Evolutionary conservation across 2,888 invertebrate species (phyloP).

Genomic region (Salticus scenicus): DNA sequence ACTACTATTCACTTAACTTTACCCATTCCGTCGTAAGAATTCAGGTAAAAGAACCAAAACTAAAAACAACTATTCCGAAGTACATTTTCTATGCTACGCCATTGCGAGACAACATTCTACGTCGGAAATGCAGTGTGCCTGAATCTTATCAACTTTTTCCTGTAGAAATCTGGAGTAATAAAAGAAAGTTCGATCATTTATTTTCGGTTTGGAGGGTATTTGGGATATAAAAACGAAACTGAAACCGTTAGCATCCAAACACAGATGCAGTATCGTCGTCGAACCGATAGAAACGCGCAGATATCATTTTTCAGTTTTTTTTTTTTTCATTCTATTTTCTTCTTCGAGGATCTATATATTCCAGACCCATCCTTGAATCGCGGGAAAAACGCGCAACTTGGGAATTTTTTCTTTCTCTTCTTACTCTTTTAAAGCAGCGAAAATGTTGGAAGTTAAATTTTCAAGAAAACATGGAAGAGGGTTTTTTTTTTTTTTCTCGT

Average conservation of each 20-base stretch:
- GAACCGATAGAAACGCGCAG: too few species aligned
- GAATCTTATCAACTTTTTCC: not conserved
- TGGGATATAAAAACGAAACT: constrained; percentile 6
- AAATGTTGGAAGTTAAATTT: too few species aligned
- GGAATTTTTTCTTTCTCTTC: too few species aligned
- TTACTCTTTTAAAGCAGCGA: too few species aligned
- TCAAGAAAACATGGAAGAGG: too few species aligned
- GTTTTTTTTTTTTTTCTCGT: too few species aligned
- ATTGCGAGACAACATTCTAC: not conserved
- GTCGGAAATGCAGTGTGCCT: not conserved
- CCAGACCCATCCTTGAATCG: too few species aligned
- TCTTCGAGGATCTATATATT: too few species aligned
- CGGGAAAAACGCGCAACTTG: too few species aligned
- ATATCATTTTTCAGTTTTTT: not conserved
- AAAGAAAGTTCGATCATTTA: constrained; percentile 3
- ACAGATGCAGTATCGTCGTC: not conserved
- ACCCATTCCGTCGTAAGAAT: not conserved
- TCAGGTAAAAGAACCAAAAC: not conserved
- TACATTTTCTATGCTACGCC: not conserved
- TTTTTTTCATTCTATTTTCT: not conserved
- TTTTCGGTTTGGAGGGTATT: not conserved
- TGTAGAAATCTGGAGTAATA: not conserved
- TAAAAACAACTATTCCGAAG: not conserved
- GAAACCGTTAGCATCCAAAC: not conserved
- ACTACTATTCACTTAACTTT: not conserved